Evolutionary conservation across 2,888 invertebrate genomes (phyloP).

Genomic region (Cactoblastis cactorum): DNA sequence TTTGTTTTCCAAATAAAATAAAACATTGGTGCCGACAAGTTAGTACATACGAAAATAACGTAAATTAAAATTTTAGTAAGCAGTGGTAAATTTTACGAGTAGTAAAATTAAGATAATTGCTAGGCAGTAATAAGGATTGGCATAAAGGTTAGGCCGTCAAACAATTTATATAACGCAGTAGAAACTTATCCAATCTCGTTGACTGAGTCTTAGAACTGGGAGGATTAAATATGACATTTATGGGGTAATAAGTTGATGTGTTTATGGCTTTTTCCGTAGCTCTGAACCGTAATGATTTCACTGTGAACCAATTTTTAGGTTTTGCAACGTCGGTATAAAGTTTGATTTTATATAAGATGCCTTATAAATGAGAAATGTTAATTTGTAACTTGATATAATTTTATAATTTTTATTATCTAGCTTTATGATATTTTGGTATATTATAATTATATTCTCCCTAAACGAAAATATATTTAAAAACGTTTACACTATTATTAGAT

Average conservation of each 20-base stretch:
- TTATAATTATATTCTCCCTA: too few species aligned
- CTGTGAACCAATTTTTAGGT: neutral
- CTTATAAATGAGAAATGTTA: too few species aligned
- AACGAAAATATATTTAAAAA: too few species aligned
- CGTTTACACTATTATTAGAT: too few species aligned
- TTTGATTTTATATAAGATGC: too few species aligned
- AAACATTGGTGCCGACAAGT: too few species aligned
- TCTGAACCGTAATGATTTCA: neutral
- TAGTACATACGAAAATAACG: too few species aligned
- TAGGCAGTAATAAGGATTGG: conserved; percentile 37
- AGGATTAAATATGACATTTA: conserved; percentile 20
- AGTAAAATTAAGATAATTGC: conserved; percentile 36
- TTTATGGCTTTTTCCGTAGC: conserved; percentile 15
- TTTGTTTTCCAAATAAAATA: too few species aligned
- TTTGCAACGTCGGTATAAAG: neutral
- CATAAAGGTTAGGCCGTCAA: conserved; percentile 36
- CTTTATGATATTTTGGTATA: too few species aligned
- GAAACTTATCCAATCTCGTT: conserved; percentile 60
- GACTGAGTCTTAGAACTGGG: conserved; percentile 21
- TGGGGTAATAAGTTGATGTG: conserved; percentile 36
- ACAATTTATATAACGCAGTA: conserved; percentile 55
- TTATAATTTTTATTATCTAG: too few species aligned
- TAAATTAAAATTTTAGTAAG: neutral
- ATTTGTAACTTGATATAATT: too few species aligned
- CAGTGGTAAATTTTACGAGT: conserved; percentile 15